These are phyloP conservation scores for Ciconia maguari DNA, from an alignment of 2,113 vertebrate genomes.

Conservation along the genomic window DNA sequence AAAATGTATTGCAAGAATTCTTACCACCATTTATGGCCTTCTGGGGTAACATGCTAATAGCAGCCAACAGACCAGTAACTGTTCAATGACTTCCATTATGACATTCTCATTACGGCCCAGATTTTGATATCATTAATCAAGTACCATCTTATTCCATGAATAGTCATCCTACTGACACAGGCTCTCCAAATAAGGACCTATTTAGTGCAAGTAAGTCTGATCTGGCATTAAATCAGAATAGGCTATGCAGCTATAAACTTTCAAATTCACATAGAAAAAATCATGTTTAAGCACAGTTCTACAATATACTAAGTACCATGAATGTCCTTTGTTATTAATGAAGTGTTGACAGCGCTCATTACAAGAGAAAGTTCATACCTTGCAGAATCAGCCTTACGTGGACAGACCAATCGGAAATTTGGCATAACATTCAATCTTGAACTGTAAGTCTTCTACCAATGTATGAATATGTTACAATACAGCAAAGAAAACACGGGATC, in stretches of 20 bases:
- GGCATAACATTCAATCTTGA: not conserved
- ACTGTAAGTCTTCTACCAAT: not conserved
- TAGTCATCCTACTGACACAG: not conserved
- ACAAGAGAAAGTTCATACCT: not conserved
- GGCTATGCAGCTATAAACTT: not conserved
- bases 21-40: slow-evolving; percentile 20
- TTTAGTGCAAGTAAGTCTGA: not conserved
- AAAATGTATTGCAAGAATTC: not conserved
- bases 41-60: not conserved
- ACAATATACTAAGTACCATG: no score
- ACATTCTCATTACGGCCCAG: not conserved
- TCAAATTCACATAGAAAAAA: not conserved
- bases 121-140: slow-evolving; percentile 5
- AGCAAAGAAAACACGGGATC: not conserved
- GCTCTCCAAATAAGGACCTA: slow-evolving; percentile 14
- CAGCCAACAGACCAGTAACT: not conserved
- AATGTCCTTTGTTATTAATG: not conserved
- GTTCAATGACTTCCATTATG: not conserved
- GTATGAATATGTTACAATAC: not conserved
- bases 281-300: not conserved
- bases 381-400: not conserved
- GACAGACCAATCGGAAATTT: not conserved
- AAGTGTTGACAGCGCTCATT: not conserved
- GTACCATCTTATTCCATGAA: not conserved
- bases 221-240: not conserved